Percentiles rank a stretch among this genome's conserved stretches.
Conservation (phyloP, 2,888 invertebrate genomes). For the Chaitophorus viminalis region DNA sequence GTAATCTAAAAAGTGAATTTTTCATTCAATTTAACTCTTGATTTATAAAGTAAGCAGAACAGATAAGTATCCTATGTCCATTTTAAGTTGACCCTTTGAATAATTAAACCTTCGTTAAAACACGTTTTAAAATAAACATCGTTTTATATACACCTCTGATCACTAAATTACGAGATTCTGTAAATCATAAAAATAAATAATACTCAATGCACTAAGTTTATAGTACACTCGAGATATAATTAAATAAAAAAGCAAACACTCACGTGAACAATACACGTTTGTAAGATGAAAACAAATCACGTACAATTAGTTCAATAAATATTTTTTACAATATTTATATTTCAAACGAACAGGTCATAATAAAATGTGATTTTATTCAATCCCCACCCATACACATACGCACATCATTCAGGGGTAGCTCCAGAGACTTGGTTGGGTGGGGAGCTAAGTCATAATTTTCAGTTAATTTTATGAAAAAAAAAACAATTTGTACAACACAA, state of each 20-base stretch:
- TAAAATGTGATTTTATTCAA: too few relatives aligned
- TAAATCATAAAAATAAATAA: too few relatives aligned
- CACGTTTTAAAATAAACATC: background rate
- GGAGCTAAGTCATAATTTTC: too few relatives aligned
- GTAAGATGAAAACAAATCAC: too few relatives aligned
- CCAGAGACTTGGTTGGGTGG: too few relatives aligned
- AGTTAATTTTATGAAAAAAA: too few relatives aligned
- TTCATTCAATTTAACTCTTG: background rate
- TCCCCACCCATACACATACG: too few relatives aligned
- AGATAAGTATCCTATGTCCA: background rate
- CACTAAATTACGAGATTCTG: background rate
- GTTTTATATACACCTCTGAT: background rate
- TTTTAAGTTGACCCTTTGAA: background rate
- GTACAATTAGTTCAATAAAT: background rate
- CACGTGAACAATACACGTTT: background rate
- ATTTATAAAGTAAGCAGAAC: background rate
- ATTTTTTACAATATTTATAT: background rate
- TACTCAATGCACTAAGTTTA: too few relatives aligned
- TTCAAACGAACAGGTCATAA: too few relatives aligned
- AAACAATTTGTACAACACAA: too few relatives aligned
- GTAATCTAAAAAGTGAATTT: conserved; percentile 2
- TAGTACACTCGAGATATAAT: background rate
- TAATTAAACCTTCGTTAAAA: conserved; percentile 3
- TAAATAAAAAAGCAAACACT: background rate
- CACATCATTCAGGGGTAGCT: too few relatives aligned